Evolutionary conservation across 2,113 vertebrate genomes (phyloP), one percentile per base, ranked within the genome.

Genomic region (Aleadryas rufinucha): DNA sequence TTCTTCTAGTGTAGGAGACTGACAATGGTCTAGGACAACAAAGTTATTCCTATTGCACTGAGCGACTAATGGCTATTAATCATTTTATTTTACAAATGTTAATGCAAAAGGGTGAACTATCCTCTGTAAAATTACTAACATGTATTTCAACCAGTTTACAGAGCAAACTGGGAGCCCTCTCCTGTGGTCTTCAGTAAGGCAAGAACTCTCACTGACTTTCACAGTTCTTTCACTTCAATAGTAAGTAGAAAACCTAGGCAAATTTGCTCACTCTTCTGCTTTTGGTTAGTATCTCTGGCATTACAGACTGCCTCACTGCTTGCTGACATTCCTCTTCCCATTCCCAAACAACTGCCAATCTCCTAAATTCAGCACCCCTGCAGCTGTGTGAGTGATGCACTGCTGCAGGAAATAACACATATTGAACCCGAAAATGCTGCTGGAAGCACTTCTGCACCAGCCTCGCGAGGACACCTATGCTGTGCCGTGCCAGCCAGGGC

Each of bases 351-450:
- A 47, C 2, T 26, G 16, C 60, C 42, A 33, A 0, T 45, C 53
- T 65, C 61, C 82, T 71, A 69, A 61, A 83, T 18, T 57, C 74
- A 83, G 53, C 39, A 49, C 26, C n/a, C 28, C 17, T 68, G 42
- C 78, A 83, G 93, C 49, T 39, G 50, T 21, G 26, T 0, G 1
- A 82, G 35, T 1, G 1, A 54, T 3, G 28, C 7, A 11, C 35
- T 26, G 30, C 26, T 41, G 82, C 83, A 61, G 13, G 53, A 76
- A 68, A 54, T 14, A 57, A 33, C 21, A 14, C 3, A 16, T 6
- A 15, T 0, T 2, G 50, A 66, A 57, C 14, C 3, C 2, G 1
- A 56, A 77, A 65, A 6, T 11, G 10, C 42, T 45, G 31, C 23
- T 3, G 11, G 61, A 45, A 52, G 37, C 37, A 42, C 30, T 65